Base-by-base conservation (phyloP, 1,140 invertebrate genomes). In the Conopomorpha cramerella region DNA sequence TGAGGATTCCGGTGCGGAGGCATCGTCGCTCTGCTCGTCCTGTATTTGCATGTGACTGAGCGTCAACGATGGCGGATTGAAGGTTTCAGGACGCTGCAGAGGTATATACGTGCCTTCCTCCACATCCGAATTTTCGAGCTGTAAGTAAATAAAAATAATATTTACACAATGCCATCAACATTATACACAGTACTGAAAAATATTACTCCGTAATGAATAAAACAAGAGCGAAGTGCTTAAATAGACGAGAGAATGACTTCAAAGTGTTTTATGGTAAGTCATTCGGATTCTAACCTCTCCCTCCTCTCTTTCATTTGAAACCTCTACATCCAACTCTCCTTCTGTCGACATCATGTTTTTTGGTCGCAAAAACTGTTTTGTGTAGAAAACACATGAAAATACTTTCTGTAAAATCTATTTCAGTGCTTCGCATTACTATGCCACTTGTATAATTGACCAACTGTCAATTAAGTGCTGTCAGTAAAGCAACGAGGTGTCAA, bases 211-310 rank as follows among this genome's bases (percentile, higher is more conserved):
- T n/a, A n/a, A n/a, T n/a, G n/a, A n/a, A n/a, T n/a, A n/a, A n/a
- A n/a, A n/a, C n/a, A n/a, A n/a, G n/a, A n/a, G n/a, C n/a, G n/a
- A n/a, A n/a, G n/a, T n/a, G n/a, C n/a, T n/a, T n/a, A n/a, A n/a
- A n/a, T n/a, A n/a, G n/a, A n/a, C n/a, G n/a, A n/a, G n/a, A n/a
- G n/a, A n/a, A n/a, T n/a, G n/a, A n/a, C n/a, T n/a, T n/a, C n/a
- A n/a, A n/a, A n/a, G n/a, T n/a, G n/a, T n/a, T n/a, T n/a, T n/a
- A n/a, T n/a, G n/a, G n/a, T n/a, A n/a, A n/a, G n/a, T n/a, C n/a
- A n/a, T n/a, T n/a, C n/a, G n/a, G n/a, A n/a, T n/a, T 49, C 51
- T 60, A 53, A 74, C 70, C 70, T 74, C 70, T 44, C 70, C 70
- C 31, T 74, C 70, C 49, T 74, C 70, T 31, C 51, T 46, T 51